Evolutionary conservation across 2,888 invertebrate species (phyloP).

Genomic region (Pyrgus malvae): DNA sequence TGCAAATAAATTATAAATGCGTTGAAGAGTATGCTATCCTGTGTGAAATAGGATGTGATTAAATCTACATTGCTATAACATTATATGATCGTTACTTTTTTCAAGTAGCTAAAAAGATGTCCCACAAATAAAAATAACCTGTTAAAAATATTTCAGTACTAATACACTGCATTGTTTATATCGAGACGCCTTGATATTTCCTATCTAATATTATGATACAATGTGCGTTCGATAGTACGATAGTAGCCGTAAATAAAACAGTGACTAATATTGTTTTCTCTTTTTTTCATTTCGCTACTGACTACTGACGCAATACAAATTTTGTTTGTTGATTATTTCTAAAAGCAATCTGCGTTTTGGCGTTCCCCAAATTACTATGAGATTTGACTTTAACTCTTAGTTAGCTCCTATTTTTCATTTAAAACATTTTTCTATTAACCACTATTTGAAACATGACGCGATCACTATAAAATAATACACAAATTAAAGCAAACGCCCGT

Average conservation of each 20-base stretch:
- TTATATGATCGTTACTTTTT: too few species aligned
- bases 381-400: too few species aligned
- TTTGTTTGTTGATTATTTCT: neutral
- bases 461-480: too few species aligned
- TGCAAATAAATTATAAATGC: constrained; percentile 45
- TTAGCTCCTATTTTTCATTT: too few species aligned
- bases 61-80: too few species aligned
- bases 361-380: neutral
- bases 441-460: too few species aligned
- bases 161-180: neutral
- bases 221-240: neutral
- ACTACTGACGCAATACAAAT: neutral
- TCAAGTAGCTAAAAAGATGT: too few species aligned
- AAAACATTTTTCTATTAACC: too few species aligned
- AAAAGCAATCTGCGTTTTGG: constrained; percentile 16
- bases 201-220: neutral
- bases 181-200: neutral
- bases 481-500: too few species aligned
- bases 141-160: neutral
- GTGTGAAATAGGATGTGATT: too few species aligned
- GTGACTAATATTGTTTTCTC: neutral
- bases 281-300: neutral
- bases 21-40: too few species aligned
- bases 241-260: neutral
- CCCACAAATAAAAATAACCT: too few species aligned